Conservation (phyloP, 35 echinoderm and acorn worm species). For the Patiria miniata region DNA sequence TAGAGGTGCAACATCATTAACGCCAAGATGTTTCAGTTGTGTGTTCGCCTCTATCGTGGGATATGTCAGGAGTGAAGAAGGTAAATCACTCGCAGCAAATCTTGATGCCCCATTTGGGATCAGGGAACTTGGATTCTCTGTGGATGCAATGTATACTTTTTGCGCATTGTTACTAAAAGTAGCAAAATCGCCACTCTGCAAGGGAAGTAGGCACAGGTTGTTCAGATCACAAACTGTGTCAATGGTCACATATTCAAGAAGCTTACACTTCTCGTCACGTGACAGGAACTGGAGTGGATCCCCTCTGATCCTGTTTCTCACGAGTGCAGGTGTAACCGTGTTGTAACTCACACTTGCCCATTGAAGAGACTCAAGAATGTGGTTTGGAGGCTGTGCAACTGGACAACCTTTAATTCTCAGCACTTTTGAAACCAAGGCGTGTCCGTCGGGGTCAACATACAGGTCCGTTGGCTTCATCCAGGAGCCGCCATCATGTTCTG, state of each 20-base stretch:
- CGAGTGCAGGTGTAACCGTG: slow-evolving; percentile 38
- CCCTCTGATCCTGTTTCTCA: slow-evolving; percentile 16
- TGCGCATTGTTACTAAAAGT: slow-evolving; percentile 1
- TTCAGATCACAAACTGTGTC: slow-evolving; percentile 30
- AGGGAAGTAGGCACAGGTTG: slow-evolving; percentile 42
- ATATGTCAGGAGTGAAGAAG: background rate
- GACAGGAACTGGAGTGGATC: slow-evolving; percentile 22
- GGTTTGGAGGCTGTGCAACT: background rate
- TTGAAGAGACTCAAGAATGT: slow-evolving; percentile 20
- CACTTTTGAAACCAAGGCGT: slow-evolving; percentile 27
- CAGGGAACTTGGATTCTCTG: background rate
- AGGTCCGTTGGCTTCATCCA: slow-evolving; percentile 55
- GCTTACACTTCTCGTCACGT: slow-evolving; percentile 35
- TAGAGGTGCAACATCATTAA: background rate
- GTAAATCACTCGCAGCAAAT: slow-evolving; percentile 2
- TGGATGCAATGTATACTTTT: background rate
- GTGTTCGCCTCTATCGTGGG: background rate
- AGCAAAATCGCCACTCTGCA: slow-evolving; percentile 45
- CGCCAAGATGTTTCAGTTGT: background rate
- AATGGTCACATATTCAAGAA: slow-evolving; percentile 50
- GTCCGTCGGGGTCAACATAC: slow-evolving; percentile 3
- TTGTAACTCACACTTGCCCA: background rate
- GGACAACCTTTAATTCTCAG: slow-evolving; percentile 5
- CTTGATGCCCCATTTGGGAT: slow-evolving; percentile 9
- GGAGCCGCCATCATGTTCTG: background rate